phyloP scores from a whole-genome alignment of 2,113 vertebrate genomes.

The Apodemus sylvaticus region DNA sequence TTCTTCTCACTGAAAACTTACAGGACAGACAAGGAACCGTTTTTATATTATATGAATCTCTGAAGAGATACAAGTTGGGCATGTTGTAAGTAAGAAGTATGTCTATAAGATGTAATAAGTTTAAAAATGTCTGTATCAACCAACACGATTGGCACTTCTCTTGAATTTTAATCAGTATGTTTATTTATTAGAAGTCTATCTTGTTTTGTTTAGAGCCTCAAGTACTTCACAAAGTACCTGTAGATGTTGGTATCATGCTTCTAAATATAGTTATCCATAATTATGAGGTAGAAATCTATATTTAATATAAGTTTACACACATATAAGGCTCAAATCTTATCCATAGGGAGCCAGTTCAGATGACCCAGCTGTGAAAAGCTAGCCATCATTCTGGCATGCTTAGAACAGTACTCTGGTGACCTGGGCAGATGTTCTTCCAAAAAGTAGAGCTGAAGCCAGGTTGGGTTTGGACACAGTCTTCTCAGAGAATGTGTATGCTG shows the following conservation, averaged over 20 bases:
- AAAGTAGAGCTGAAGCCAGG: background rate
- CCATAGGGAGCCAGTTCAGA: background rate
- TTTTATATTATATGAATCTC: slow-evolving; percentile 85
- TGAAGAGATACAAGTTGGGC: slow-evolving; percentile 83
- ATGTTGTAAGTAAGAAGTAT: slow-evolving; percentile 85
- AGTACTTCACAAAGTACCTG: slow-evolving; percentile 52
- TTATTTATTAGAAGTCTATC: background rate
- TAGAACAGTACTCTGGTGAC: slow-evolving; percentile 4
- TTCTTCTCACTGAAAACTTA: slow-evolving; percentile 60
- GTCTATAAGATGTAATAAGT: background rate
- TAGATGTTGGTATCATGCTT: background rate
- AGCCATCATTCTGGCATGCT: background rate
- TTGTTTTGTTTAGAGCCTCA: slow-evolving; percentile 48
- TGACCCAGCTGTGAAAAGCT: background rate
- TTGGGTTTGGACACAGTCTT: background rate
- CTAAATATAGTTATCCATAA: slow-evolving; percentile 40
- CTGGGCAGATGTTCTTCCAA: background rate
- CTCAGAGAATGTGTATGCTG: background rate
- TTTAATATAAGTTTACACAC: slow-evolving; percentile 5
- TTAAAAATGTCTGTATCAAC: background rate
- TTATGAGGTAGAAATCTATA: background rate
- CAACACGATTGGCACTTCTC: background rate
- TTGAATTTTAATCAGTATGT: background rate
- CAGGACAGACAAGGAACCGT: slow-evolving; percentile 87
- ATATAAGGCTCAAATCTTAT: background rate